A percentile compares a stretch with the other conserved stretches of the same genome.
Conservation (phyloP, 2,797 vertebrate genomes). For the Spinus pinus region DNA sequence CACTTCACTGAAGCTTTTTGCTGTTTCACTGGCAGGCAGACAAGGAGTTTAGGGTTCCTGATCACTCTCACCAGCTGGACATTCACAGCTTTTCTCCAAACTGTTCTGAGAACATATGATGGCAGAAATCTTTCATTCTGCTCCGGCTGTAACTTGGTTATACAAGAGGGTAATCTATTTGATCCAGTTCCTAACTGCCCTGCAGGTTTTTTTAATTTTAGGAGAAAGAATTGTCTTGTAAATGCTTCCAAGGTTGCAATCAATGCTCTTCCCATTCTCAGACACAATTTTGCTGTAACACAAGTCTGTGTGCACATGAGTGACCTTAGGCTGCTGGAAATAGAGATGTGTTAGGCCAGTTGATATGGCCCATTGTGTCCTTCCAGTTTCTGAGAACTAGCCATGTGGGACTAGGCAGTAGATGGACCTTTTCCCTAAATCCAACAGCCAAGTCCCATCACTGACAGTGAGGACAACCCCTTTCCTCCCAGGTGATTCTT, state of each 20-base stretch:
- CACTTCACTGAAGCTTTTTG: neutral
- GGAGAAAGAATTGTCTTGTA: neutral
- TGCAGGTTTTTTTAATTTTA: neutral
- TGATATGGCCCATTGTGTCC: neutral
- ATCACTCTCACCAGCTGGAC: neutral
- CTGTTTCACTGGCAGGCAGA: neutral
- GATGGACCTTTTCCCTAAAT: neutral
- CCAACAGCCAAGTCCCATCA: neutral
- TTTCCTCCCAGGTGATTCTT: neutral
- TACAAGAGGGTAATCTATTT: neutral
- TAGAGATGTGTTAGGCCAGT: neutral
- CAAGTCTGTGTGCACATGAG: too few species aligned
- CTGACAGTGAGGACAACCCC: neutral
- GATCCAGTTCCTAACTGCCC: neutral
- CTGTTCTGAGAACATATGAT: neutral
- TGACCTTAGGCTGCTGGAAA: neutral
- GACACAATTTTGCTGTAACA: neutral
- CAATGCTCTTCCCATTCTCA: rapidly evolving
- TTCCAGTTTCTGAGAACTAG: neutral
- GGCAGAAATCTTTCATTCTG: neutral
- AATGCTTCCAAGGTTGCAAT: neutral
- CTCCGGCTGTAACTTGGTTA: neutral
- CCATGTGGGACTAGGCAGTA: neutral
- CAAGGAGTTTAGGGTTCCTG: neutral
- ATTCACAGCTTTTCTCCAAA: neutral